Evolutionary conservation across 2,797 vertebrate genomes (phyloP).

Genomic region (Chloroceryle inda): DNA sequence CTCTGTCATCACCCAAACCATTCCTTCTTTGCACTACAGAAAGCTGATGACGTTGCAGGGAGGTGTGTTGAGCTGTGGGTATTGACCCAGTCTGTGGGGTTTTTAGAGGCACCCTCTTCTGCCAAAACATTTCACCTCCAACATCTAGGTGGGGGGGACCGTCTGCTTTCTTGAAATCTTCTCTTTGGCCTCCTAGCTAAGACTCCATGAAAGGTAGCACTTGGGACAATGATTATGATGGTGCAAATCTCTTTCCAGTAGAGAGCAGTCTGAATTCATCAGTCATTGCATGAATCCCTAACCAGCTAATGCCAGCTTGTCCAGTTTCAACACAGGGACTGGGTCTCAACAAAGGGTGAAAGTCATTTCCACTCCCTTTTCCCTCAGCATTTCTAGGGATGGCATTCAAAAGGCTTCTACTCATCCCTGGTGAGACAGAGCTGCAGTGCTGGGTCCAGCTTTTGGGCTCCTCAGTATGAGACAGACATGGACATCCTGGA

Average conservation of each 20-base stretch:
- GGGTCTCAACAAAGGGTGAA: not conserved
- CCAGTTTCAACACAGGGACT: not conserved
- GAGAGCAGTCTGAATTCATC: slow-evolving; percentile 2
- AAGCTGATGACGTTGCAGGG: not conserved
- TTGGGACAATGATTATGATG: not conserved
- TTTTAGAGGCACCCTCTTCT: not conserved
- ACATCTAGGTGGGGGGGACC: not conserved
- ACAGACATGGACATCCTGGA: accelerated
- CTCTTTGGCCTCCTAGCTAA: not conserved
- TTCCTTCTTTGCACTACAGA: not conserved
- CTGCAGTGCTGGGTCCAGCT: not conserved
- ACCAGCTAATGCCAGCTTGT: not conserved
- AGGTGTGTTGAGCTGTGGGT: not conserved
- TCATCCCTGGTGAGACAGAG: not conserved
- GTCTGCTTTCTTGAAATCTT: not conserved
- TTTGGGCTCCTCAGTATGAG: not conserved
- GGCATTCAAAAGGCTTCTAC: not conserved
- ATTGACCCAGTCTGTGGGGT: not conserved
- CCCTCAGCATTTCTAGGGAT: not conserved
- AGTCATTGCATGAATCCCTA: not conserved
- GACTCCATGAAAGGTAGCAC: not conserved
- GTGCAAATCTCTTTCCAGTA: not conserved
- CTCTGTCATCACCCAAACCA: not conserved
- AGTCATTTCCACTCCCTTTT: not conserved
- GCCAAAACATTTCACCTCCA: not conserved